Percentiles rank a stretch among this genome's conserved stretches.
Conservation (phyloP, 2,888 invertebrate species). For the Noctua fimbriata region DNA sequence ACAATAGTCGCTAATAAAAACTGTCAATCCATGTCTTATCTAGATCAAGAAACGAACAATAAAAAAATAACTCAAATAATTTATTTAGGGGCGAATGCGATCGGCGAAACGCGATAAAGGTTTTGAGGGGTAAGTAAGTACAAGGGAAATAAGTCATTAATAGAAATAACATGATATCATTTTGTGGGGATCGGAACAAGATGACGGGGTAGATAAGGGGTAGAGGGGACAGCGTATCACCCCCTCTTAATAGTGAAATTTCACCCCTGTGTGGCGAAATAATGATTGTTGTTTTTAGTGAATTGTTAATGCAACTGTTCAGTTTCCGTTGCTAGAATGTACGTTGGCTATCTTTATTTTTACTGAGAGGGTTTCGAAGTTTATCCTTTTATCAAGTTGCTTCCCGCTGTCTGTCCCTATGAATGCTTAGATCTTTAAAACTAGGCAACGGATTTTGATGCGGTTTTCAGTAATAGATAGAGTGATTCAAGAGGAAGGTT, state of each 20-base stretch:
- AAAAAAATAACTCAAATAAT: constrained; percentile 72
- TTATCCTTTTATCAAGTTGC: too few relatives aligned
- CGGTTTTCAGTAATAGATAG: too few relatives aligned
- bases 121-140: constrained; percentile 67
- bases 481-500: too few relatives aligned
- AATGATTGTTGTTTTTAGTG: constrained; percentile 64
- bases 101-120: constrained; percentile 69
- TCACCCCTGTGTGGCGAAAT: constrained; percentile 59
- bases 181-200: constrained; percentile 79
- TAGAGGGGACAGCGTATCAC: constrained; percentile 38
- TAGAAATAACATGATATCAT: constrained; percentile 84
- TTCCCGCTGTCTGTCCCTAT: too few relatives aligned
- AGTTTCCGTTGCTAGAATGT: constrained; percentile 11
- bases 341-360: background rate
- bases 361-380: background rate
- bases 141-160: constrained; percentile 86
- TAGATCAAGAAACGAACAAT: constrained; percentile 46
- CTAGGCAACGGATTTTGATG: too few relatives aligned
- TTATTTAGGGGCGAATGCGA: constrained; percentile 71
- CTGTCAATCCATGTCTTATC: constrained; percentile 57
- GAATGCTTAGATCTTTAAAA: too few relatives aligned
- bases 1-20: constrained; percentile 69
- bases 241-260: constrained; percentile 55
- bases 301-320: constrained; percentile 48
- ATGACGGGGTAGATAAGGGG: constrained; percentile 66